phyloP scores from a whole-genome alignment of 2,888 invertebrate species.

The Hirtodrosophila trivittata region DNA sequence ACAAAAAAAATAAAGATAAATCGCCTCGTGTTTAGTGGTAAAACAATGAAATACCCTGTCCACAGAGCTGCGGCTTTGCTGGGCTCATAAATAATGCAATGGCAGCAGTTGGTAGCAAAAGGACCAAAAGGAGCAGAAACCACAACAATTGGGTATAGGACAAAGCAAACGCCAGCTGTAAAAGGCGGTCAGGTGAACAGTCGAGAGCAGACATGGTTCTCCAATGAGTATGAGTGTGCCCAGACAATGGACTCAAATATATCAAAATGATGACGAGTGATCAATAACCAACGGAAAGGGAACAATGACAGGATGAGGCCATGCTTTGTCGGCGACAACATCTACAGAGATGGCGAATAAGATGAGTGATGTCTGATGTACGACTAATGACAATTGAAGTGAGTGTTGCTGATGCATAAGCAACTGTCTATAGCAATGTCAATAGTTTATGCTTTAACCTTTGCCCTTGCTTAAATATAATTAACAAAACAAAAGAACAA shows the following conservation, averaged over 20 bases:
- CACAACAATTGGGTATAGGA: slow-evolving; percentile 53
- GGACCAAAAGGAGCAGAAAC: slow-evolving; percentile 21
- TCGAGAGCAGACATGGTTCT: slow-evolving; percentile 33
- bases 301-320: too few relatives aligned
- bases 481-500: too few relatives aligned
- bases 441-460: too few relatives aligned
- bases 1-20: slow-evolving; percentile 58
- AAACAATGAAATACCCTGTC: slow-evolving; percentile 58
- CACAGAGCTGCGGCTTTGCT: slow-evolving; percentile 53
- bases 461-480: too few relatives aligned
- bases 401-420: not conserved
- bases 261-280: slow-evolving; percentile 72
- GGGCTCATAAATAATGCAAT: slow-evolving; percentile 74
- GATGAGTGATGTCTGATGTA: slow-evolving; percentile 47
- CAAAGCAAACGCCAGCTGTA: slow-evolving; percentile 49
- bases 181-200: slow-evolving; percentile 45
- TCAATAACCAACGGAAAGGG: slow-evolving; percentile 52
- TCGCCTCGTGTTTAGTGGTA: slow-evolving; percentile 56
- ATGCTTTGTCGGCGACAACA: slow-evolving; percentile 13
- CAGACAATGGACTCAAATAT: slow-evolving; percentile 69
- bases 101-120: slow-evolving; percentile 43
- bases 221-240: slow-evolving; percentile 30
- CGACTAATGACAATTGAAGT: slow-evolving; percentile 20
- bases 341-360: slow-evolving; percentile 11
- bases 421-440: not conserved